A percentile compares a stretch with the other conserved stretches of the same genome.
Conservation (phyloP, 2,888 invertebrate genomes). For the Thera obeliscata region DNA sequence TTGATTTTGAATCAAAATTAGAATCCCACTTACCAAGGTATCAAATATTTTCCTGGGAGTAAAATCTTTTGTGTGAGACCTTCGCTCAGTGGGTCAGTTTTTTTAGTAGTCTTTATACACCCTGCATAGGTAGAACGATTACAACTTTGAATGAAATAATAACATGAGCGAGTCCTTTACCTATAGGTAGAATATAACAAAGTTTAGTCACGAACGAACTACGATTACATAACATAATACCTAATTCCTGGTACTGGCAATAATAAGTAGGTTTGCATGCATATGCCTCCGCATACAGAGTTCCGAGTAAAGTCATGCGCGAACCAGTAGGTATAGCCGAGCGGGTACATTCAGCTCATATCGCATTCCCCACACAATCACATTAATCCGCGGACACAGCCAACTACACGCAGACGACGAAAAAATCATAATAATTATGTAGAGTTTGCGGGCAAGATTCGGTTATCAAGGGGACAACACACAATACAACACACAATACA, state of each 20-base stretch:
- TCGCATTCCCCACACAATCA: conserved; percentile 59
- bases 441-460: conserved; percentile 52
- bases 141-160: not conserved
- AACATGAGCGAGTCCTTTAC: not conserved
- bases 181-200: conserved; percentile 1
- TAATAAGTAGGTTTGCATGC: conserved; percentile 16
- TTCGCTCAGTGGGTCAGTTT: no score
- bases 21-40: no score
- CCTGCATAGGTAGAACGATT: no score
- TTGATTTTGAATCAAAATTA: no score
- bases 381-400: conserved; percentile 61
- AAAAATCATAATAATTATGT: conserved; percentile 50
- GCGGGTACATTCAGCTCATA: conserved; percentile 51
- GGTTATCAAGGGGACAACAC: no score
- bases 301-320: conserved; percentile 34
- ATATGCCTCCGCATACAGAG: conserved; percentile 3
- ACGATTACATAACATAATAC: not conserved
- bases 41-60: no score
- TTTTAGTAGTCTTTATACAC: no score
- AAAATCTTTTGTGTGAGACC: no score
- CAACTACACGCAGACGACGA: conserved; percentile 50
- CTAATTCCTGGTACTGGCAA: not conserved
- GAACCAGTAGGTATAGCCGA: conserved; percentile 20
- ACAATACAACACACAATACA: no score
- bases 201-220: conserved; percentile 9